Conservation (phyloP, 2,797 vertebrate genomes). For the Pseudocheirus occidentalis region DNA sequence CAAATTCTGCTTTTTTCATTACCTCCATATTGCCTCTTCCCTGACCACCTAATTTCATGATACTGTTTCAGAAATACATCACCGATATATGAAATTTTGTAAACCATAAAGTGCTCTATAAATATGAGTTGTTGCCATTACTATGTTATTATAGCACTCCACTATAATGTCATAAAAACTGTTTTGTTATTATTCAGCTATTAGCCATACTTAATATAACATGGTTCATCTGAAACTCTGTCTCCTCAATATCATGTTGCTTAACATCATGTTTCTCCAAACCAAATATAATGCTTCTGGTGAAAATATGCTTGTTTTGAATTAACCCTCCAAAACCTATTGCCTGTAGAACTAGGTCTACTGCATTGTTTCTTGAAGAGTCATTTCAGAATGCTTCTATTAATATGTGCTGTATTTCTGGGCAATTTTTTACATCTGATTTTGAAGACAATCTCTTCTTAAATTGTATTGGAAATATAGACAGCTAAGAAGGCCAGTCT, state of each 20-base stretch:
- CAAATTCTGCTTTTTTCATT: neutral
- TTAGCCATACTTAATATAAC: neutral
- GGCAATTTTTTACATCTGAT: slow-evolving; percentile 40
- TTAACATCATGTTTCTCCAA: neutral
- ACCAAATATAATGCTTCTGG: neutral
- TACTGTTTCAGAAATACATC: neutral
- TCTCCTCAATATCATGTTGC: neutral
- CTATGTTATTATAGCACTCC: neutral
- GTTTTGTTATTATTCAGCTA: neutral
- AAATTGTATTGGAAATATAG: slow-evolving; percentile 56
- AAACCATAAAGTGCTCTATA: neutral
- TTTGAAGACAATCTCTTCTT: slow-evolving; percentile 38
- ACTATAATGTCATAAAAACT: neutral
- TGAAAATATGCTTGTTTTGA: neutral
- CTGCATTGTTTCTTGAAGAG: slow-evolving; percentile 56
- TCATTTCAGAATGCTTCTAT: slow-evolving; percentile 44
- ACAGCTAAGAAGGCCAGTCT: slow-evolving; percentile 69
- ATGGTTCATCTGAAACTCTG: neutral
- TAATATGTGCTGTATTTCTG: slow-evolving; percentile 56
- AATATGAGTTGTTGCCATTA: neutral
- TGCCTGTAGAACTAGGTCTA: slow-evolving; percentile 6
- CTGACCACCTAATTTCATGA: neutral
- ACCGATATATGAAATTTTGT: neutral
- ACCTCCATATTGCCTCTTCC: neutral
- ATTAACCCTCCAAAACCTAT: slow-evolving; percentile 14